Evolutionary conservation across 2,797 vertebrate species (phyloP).

Genomic region (Dallia pectoralis): DNA sequence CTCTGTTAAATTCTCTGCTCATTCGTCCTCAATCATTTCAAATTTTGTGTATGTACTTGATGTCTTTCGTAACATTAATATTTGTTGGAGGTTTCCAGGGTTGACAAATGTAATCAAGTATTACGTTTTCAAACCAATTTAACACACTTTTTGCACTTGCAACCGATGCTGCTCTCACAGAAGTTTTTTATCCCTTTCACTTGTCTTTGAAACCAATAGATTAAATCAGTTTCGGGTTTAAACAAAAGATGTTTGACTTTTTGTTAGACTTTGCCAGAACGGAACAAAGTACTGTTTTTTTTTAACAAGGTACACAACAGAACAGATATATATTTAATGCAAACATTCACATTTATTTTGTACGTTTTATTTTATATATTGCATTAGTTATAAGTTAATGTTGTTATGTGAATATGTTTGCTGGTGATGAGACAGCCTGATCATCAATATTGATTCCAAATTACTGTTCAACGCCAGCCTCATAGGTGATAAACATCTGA

Average conservation of each 20-base stretch:
- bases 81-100: neutral
- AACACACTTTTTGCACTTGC: neutral
- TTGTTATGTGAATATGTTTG: too few species aligned
- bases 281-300: neutral
- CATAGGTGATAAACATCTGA: neutral
- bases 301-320: neutral
- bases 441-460: conserved; percentile 59
- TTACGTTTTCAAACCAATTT: neutral
- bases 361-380: neutral
- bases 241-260: neutral
- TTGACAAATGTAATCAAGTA: neutral
- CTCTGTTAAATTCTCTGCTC: neutral
- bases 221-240: neutral
- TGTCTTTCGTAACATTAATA: neutral
- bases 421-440: conserved; percentile 46
- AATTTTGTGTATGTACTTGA: neutral
- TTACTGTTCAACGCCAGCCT: conserved; percentile 10
- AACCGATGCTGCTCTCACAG: neutral
- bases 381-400: neutral
- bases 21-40: neutral
- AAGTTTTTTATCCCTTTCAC: neutral
- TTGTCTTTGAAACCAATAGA: neutral
- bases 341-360: neutral
- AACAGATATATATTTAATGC: neutral
- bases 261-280: neutral